Evolutionary conservation across 2,797 vertebrate species (phyloP), one percentile per base, ranked within the genome.

Genomic region (Phrynocephalus vlangalii): DNA sequence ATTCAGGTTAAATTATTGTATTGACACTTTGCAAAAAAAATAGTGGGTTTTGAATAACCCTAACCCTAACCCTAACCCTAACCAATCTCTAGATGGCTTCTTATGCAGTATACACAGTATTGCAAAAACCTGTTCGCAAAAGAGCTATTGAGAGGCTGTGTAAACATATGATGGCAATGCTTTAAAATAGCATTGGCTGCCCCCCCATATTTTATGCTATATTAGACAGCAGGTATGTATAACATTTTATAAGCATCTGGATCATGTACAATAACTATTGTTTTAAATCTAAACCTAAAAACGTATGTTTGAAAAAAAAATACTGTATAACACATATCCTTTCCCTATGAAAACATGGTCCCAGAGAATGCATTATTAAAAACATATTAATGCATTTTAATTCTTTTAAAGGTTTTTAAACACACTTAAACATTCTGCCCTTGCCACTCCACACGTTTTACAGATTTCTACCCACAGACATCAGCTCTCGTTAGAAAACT

Each of bases 101-200:
- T 90, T 90, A 85, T 16, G 75, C 86, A 80, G 72, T 82, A 88
- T 78, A 86, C 92, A n/a, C 76, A n/a, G 44, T 89, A 85, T 9
- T 83, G 75, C 85, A 60, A n/a, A 10, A 22, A 75, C 8, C 73
- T 44, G 60, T n/a, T 50, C 63, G 24, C 11, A 84, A 13, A 63
- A 56, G n/a, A 72, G 22, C 52, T 30, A 20, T 33, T 70, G 28
- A 50, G 44, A 38, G 16, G 30, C 66, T 71, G 70, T 44, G 38
- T 44, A 44, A 44, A 44, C 3, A 44, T 44, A 44, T 44, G 38
- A 44, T 44, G 38, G 0, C 38, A 44, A 44, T 44, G 38, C 38
- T 44, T 44, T 44, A 44, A 44, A 44, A 44, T 44, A 44, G 38
- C 38, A 44, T 44, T 44, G 38, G 38, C 38, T 44, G 38, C 38